Evolutionary conservation across 1,140 invertebrate genomes (phyloP).

Genomic region (Sminthurinus signatus): DNA sequence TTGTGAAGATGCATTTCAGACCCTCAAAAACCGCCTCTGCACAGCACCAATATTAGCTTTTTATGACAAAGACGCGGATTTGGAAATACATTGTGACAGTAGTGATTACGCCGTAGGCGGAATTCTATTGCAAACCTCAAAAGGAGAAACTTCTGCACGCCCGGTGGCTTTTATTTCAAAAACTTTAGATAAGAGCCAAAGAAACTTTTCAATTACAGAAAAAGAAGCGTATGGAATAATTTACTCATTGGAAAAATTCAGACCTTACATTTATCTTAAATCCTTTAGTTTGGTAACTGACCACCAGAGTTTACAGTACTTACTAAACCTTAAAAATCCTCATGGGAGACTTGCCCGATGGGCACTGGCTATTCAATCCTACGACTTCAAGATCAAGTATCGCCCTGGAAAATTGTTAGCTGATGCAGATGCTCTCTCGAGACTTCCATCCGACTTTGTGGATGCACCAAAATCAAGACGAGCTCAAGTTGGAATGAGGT

Average conservation of each 20-base stretch:
- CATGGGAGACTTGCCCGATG: too few species aligned
- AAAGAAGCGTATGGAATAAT: slow-evolving; percentile 49
- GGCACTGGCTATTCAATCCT: too few species aligned
- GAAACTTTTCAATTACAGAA: slow-evolving; percentile 48
- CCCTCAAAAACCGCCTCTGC: background rate
- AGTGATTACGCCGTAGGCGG: background rate
- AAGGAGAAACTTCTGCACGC: slow-evolving; percentile 40
- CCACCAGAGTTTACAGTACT: slow-evolving; percentile 11
- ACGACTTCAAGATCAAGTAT: slow-evolving; percentile 1
- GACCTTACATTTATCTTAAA: slow-evolving; percentile 13
- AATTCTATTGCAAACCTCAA: slow-evolving; percentile 40
- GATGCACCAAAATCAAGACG: too few species aligned
- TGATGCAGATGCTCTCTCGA: too few species aligned
- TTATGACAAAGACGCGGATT: background rate
- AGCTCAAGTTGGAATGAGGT: too few species aligned
- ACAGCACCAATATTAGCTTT: background rate
- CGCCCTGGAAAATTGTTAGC: too few species aligned
- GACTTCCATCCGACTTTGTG: too few species aligned
- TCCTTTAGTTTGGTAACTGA: slow-evolving; percentile 16
- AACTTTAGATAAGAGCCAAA: slow-evolving; percentile 44
- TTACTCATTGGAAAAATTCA: slow-evolving; percentile 48
- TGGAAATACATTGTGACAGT: background rate
- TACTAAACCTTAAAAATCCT: too few species aligned
- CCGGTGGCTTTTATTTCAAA: slow-evolving; percentile 33
- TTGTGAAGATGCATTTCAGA: background rate